A percentile compares a stretch with the other conserved stretches of the same genome.
These are phyloP conservation scores for Xiphias gladius DNA, from an alignment of 2,113 vertebrate species.

Conservation along the genomic window DNA sequence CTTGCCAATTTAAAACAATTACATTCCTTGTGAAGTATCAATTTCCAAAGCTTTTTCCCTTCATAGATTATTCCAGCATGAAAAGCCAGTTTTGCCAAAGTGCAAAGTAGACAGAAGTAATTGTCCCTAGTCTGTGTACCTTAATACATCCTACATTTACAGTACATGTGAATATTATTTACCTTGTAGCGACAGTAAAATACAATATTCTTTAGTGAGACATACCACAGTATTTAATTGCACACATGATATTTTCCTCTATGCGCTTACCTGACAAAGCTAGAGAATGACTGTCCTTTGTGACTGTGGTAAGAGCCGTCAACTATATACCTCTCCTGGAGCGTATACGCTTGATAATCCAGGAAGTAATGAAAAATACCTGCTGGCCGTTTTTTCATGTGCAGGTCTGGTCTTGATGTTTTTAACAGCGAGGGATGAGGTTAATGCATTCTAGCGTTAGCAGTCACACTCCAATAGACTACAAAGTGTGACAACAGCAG, in stretches of 20 bases:
- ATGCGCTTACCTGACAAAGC: constrained; percentile 21
- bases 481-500: constrained; percentile 47
- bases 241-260: background rate
- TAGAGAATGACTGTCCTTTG: constrained; percentile 22
- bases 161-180: background rate
- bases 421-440: constrained; percentile 43
- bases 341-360: background rate
- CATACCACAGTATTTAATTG: background rate
- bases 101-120: background rate
- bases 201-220: background rate
- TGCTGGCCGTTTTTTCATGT: constrained; percentile 54
- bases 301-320: constrained; percentile 2
- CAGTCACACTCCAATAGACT: constrained; percentile 67
- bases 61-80: background rate
- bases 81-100: background rate
- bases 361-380: constrained; percentile 39
- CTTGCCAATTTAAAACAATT: no score
- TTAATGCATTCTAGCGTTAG: constrained; percentile 68
- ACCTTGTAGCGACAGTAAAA: background rate
- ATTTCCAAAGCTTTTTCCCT: background rate
- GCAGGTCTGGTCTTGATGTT: constrained; percentile 34
- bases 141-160: background rate
- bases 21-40: background rate
- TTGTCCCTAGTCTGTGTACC: background rate
- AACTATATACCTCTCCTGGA: background rate